Percentiles rank a stretch among this genome's conserved stretches.
Conservation (phyloP, 35 echinoderm and acorn worm genomes). For the Lytechinus variegatus region DNA sequence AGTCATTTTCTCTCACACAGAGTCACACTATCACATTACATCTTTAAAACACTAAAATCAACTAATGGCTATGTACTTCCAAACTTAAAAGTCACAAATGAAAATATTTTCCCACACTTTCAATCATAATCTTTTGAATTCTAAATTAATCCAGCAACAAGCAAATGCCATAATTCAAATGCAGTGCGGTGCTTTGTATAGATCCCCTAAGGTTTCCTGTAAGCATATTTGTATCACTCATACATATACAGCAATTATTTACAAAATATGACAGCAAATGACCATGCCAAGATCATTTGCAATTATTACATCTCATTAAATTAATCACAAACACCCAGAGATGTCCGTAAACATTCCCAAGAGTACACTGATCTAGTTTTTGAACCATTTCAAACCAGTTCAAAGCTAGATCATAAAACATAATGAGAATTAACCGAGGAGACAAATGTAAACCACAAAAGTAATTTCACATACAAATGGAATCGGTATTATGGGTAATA, state of each 20-base stretch:
- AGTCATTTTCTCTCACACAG: no score
- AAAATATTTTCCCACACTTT: no score
- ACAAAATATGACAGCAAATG: background rate
- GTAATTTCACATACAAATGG: background rate
- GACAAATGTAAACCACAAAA: background rate
- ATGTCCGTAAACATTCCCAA: background rate
- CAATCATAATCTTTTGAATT: no score
- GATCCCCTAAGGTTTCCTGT: no score
- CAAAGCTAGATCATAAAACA: background rate
- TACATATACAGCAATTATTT: background rate
- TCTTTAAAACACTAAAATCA: no score
- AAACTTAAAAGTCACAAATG: no score
- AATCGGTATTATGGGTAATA: background rate
- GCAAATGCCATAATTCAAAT: no score
- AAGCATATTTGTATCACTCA: no score
- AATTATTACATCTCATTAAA: background rate
- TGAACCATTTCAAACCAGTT: background rate
- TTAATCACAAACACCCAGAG: background rate
- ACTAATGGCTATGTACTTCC: no score
- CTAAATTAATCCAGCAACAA: no score
- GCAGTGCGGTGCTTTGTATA: no score
- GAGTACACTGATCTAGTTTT: background rate
- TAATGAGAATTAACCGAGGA: background rate
- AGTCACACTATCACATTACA: no score
- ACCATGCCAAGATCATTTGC: background rate